Evolutionary conservation across 1,140 invertebrate genomes (phyloP).

Genomic region (Drosophila carrolli): DNA sequence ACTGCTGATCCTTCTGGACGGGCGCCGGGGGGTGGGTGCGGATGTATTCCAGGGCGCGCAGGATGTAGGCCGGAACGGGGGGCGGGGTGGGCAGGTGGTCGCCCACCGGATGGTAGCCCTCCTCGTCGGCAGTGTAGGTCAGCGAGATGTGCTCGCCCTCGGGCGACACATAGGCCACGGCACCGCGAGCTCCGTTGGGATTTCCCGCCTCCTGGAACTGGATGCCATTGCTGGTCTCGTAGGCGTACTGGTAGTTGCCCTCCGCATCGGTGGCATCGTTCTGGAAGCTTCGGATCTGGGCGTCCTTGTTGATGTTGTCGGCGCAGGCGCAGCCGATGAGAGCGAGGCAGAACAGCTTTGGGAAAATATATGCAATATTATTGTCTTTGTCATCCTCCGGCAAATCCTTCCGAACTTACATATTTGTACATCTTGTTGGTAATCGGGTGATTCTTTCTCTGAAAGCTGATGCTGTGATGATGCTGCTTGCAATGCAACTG

Average conservation of each 20-base stretch:
- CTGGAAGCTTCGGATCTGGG: conserved; percentile 80
- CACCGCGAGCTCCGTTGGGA: conserved; percentile 69
- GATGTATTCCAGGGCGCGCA: conserved; percentile 85
- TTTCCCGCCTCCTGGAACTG: conserved; percentile 78
- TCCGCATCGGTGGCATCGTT: conserved; percentile 79
- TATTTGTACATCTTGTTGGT: conserved; percentile 72
- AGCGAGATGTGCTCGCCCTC: conserved; percentile 85
- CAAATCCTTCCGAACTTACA: conserved; percentile 50
- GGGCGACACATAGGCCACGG: conserved; percentile 73
- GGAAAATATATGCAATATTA: neutral
- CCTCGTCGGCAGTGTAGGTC: conserved; percentile 88
- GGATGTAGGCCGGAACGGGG: conserved; percentile 80
- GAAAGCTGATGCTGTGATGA: conserved; percentile 41
- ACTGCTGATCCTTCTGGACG: conserved; percentile 75
- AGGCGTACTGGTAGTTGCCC: conserved; percentile 79
- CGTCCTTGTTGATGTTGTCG: conserved; percentile 83
- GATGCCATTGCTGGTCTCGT: conserved; percentile 82
- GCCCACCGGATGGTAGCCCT: conserved; percentile 86
- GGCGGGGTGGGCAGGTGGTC: conserved; percentile 86
- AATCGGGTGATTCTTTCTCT: neutral
- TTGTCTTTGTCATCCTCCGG: neutral
- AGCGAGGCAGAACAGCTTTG: conserved; percentile 67
- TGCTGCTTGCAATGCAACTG: conserved; percentile 71
- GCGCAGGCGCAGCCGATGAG: conserved; percentile 66
- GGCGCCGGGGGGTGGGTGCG: conserved; percentile 84